Evolutionary conservation across 2,113 vertebrate genomes (phyloP), one percentile per base, ranked within the genome.

Genomic region (Peucedramus taeniatus): DNA sequence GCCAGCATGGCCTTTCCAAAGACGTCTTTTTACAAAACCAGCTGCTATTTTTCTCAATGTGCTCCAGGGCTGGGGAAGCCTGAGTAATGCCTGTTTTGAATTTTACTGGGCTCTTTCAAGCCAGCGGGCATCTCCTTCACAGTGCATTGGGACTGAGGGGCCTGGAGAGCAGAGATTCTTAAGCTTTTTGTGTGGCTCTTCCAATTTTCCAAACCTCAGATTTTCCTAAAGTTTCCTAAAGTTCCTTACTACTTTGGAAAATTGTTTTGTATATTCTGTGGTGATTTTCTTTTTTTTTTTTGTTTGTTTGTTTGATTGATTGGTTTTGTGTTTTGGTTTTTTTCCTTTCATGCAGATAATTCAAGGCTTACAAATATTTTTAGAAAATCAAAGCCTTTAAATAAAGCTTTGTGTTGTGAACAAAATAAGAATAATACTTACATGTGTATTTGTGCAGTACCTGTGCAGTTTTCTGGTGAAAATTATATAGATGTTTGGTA

Each of bases 161-260:
- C 20, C 44, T 87, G 37, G 39, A 89, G 30, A 39, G 21, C 27
- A 83, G 53, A 78, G 42, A 87, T 65, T 89, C 65, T 89, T 78
- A 70, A 44, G 33, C 5, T 57, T 83, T 92, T 83, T 59, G 6
- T 0, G 0, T 59, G 20, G 18, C 12, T 72, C 17, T 94, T 95
- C 60, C 64, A 89, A 39, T 78, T 95, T 94, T 83, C 82, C 75
- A 77, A 49, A 61, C 35, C 50, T 96, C 71, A 81, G 22, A 74
- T 74, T 96, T 96, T 90, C 86, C 72, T 92, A 18, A 93, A 70
- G 68, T 77, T 90, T 95, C 71, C 71, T 86, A 28, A 54, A 40
- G 33, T 89, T 92, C 27, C 39, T 63, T 77, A n/a, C 30, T 18
- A 49, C 22, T 90, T 89, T 79, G 40, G 42, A 87, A 91, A 64